Percentiles rank a stretch among this genome's conserved stretches.
phyloP scores from a whole-genome alignment of 2,888 invertebrate genomes.

The Lasioglossum pauxillum region DNA sequence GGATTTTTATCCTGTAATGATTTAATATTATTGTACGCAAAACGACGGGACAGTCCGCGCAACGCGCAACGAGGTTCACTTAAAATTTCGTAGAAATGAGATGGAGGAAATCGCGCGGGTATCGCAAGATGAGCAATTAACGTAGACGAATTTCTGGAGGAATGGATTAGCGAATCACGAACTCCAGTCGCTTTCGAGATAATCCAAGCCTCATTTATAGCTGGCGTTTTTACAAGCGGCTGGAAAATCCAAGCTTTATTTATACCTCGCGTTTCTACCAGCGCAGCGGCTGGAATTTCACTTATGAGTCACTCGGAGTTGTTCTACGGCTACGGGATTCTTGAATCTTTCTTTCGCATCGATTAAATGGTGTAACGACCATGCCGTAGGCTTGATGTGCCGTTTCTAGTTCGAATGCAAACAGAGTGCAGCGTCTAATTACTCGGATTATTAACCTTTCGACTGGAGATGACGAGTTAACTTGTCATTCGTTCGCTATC shows the following conservation, averaged over 20 bases:
- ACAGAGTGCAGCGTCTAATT: neutral
- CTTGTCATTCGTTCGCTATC: no score
- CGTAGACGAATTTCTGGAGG: neutral
- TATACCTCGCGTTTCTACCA: neutral
- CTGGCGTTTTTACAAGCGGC: neutral
- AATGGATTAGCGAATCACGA: neutral
- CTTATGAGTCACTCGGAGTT: neutral
- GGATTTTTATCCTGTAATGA: neutral
- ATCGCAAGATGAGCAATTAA: neutral
- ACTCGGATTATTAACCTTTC: neutral
- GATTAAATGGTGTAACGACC: neutral
- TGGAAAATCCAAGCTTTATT: neutral
- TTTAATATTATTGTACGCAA: neutral
- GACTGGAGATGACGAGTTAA: neutral
- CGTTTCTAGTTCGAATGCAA: neutral
- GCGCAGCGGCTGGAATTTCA: neutral
- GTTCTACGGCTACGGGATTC: neutral
- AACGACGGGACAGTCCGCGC: neutral
- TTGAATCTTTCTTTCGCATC: neutral
- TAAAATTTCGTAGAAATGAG: neutral
- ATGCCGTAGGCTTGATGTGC: neutral
- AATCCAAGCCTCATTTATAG: neutral
- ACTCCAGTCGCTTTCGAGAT: neutral
- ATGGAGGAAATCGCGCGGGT: neutral
- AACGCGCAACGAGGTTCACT: neutral